Conservation (phyloP, 1,140 invertebrate genomes). For the Aphelenchoides besseyi region DNA sequence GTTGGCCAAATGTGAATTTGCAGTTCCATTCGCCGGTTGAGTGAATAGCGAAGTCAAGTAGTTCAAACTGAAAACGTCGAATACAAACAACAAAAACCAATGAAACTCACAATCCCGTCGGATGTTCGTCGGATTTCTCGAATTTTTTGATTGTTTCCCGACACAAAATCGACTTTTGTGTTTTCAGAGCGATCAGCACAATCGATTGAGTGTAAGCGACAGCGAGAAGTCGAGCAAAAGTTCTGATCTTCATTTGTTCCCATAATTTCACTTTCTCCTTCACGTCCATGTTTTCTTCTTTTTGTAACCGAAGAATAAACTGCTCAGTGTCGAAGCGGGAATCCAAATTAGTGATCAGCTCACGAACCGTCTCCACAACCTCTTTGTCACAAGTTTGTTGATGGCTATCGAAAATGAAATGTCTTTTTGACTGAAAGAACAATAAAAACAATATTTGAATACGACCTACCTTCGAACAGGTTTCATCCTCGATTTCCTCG, state of each 20-base stretch:
- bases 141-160: slow-evolving; percentile 33
- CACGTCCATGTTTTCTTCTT: slow-evolving; percentile 11
- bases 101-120: slow-evolving; percentile 12
- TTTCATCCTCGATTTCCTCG: background rate
- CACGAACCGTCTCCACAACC: slow-evolving; percentile 26
- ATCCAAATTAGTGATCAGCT: slow-evolving; percentile 23
- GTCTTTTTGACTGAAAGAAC: slow-evolving; percentile 30
- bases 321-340: slow-evolving; percentile 35
- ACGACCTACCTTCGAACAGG: background rate
- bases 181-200: slow-evolving; percentile 45
- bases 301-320: slow-evolving; percentile 23
- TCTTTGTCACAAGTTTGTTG: slow-evolving; percentile 41
- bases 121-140: slow-evolving; percentile 25
- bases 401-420: slow-evolving; percentile 39
- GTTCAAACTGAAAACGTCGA: slow-evolving; percentile 22
- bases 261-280: slow-evolving; percentile 41
- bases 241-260: slow-evolving; percentile 41
- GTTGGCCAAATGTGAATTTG: slow-evolving; percentile 11
- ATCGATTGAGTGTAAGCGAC: slow-evolving; percentile 38
- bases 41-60: slow-evolving; percentile 32
- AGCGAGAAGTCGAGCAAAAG: slow-evolving; percentile 39
- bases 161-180: slow-evolving; percentile 52
- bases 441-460: slow-evolving; percentile 2
- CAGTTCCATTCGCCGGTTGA: slow-evolving; percentile 19
- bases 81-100: background rate